phyloP scores from a whole-genome alignment of 2,113 vertebrate genomes.

The Megaceryle torquata region DNA sequence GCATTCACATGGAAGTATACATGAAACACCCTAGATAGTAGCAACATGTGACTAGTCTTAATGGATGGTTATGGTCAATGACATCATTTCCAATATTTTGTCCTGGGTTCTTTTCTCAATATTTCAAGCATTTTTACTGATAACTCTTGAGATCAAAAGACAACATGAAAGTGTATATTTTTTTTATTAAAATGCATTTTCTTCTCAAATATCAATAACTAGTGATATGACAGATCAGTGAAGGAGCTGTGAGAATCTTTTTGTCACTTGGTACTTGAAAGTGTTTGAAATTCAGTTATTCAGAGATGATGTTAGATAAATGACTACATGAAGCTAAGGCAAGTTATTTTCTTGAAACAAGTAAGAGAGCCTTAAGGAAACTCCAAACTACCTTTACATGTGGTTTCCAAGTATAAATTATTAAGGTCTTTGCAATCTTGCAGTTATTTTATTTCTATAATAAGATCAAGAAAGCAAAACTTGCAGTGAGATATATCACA shows the following conservation, averaged over 20 bases:
- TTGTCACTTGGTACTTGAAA: neutral
- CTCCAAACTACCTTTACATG: neutral
- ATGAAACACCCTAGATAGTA: slow-evolving; percentile 17
- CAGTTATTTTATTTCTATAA: neutral
- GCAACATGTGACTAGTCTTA: neutral
- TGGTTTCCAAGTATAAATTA: neutral
- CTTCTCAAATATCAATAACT: neutral
- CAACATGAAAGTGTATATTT: neutral
- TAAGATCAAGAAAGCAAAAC: neutral
- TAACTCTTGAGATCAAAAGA: neutral
- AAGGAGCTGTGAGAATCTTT: neutral
- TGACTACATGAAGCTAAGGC: neutral
- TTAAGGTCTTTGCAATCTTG: neutral
- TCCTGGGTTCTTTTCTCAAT: neutral
- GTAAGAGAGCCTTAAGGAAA: neutral
- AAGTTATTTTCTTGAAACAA: neutral
- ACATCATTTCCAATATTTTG: neutral
- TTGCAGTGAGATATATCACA: neutral
- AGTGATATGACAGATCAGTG: neutral
- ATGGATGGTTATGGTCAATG: neutral
- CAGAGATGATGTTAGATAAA: neutral
- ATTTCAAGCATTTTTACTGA: neutral
- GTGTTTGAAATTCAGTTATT: neutral
- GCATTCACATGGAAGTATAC: slow-evolving; percentile 5
- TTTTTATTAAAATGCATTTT: neutral